phyloP scores from a whole-genome alignment of 2,113 vertebrate genomes.

The Pardalotus punctatus region DNA sequence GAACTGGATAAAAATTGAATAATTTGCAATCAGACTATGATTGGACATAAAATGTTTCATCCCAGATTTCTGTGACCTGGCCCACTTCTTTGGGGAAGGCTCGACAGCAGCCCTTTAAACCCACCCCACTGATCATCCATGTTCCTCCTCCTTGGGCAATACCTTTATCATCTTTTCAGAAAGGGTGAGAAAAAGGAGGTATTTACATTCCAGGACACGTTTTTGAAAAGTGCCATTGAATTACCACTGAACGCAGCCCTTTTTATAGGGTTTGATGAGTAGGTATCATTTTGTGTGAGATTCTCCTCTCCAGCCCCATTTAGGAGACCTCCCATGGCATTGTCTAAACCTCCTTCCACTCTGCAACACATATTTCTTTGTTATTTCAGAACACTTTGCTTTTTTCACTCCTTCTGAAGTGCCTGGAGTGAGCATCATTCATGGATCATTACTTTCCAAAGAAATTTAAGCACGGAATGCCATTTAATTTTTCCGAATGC shows the following conservation, averaged over 20 bases:
- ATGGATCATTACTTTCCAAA: constrained; percentile 99
- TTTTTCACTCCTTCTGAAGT: constrained; percentile 82
- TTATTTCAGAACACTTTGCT: constrained; percentile 88
- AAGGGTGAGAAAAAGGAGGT: constrained; percentile 2
- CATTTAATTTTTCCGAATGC: constrained; percentile 99
- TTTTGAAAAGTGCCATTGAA: constrained; percentile 48
- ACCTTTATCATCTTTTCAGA: constrained; percentile 42
- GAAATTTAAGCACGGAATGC: constrained; percentile 99
- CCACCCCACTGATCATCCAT: neutral
- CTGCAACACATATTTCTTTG: constrained; percentile 91
- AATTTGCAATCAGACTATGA: neutral
- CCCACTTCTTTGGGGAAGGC: neutral
- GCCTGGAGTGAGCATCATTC: constrained; percentile 98
- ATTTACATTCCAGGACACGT: constrained; percentile 46
- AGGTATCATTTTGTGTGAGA: constrained; percentile 65
- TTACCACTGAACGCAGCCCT: neutral
- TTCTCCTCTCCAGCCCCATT: constrained; percentile 62
- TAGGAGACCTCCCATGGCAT: constrained; percentile 78
- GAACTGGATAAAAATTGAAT: neutral
- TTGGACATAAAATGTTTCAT: neutral
- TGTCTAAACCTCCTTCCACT: constrained; percentile 85
- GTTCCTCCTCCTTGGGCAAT: neutral
- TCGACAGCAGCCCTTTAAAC: neutral
- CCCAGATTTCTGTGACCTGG: neutral
- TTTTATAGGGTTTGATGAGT: constrained; percentile 63